phyloP scores from a whole-genome alignment of 1,140 invertebrate species.

The Drosophila pectinifera region DNA sequence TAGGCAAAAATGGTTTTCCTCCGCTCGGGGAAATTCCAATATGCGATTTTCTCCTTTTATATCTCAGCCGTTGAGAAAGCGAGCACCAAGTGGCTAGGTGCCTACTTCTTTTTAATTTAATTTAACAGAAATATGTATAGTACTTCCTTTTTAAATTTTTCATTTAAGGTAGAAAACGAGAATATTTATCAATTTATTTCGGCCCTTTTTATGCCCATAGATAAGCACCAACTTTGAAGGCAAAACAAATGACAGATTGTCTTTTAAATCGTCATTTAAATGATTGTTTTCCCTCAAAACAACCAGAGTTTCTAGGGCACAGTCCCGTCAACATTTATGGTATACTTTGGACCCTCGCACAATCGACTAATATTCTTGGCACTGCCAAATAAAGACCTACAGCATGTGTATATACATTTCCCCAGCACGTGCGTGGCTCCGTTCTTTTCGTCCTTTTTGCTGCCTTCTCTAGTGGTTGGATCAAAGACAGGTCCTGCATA shows the following conservation, averaged over 20 bases:
- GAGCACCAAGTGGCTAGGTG: too few species aligned
- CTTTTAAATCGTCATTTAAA: slow-evolving; percentile 17
- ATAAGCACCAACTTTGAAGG: not conserved
- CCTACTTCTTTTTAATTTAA: not conserved
- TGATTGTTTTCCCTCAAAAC: not conserved
- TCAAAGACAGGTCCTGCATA: slow-evolving; percentile 66
- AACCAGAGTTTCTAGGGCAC: not conserved
- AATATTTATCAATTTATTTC: not conserved
- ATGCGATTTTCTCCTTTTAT: slow-evolving; percentile 5
- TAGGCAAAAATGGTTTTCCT: slow-evolving; percentile 13
- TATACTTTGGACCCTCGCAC: slow-evolving; percentile 9
- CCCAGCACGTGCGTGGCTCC: slow-evolving; percentile 18
- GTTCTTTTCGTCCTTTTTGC: slow-evolving; percentile 14
- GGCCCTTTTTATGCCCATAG: too few species aligned
- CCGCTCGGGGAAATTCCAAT: slow-evolving; percentile 23
- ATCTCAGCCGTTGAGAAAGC: not conserved
- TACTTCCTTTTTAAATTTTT: not conserved
- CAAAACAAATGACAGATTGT: slow-evolving; percentile 8
- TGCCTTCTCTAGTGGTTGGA: slow-evolving; percentile 42
- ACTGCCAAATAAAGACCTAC: slow-evolving; percentile 26
- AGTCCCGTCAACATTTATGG: slow-evolving; percentile 24
- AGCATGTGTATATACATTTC: slow-evolving; percentile 11
- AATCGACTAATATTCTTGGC: slow-evolving; percentile 44
- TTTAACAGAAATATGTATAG: not conserved
- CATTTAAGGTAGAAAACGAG: not conserved